Base-by-base conservation (phyloP, 1,140 invertebrate genomes). In the Ceratina calcarata region DNA sequence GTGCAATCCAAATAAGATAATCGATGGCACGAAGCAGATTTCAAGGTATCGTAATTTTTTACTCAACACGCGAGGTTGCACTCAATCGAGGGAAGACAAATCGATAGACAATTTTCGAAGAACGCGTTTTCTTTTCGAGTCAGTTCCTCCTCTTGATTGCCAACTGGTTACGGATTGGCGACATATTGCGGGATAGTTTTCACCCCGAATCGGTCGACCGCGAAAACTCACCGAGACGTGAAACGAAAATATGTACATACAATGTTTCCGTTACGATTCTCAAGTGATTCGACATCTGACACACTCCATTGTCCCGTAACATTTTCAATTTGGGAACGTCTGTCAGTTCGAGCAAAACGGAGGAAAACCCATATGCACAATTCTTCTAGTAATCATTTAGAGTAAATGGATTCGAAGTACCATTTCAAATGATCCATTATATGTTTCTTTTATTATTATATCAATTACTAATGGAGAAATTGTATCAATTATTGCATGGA, bases 161-260 rank as follows among this genome's bases (percentile, higher is more conserved):
- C 65, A 68, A 82, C 80, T 83, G 67, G 62, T 69, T 74, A 78
- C 84, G 37, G 87, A 88, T 87, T 72, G 77, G 82, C 81, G 85
- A 90, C 89, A 89, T 90, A 89, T 89, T 90, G 88, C 76, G 66
- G 78, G 82, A 77, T 80, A 87, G 89, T 89, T 89, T 89, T 86
- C 81, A 51, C 64, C 58, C 64, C 64, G 32, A 51, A 61, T 78
- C 75, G 80, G 61, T 89, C 84, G 71, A 32, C 80, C 70, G 85
- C 77, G 78, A 85, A 82, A 88, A 81, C 24, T 71, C 80, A 85
- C 27, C 78, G 86, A 83, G 51, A 83, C 81, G 87, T 88, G 84
- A 90, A 89, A 84, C 87, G 68, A 88, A 89, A 90, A 84, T 85
- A 45, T 45, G 37, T 45, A 45, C 37, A 45, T 45, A 45, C 37